Evolutionary conservation across 2,797 vertebrate species (phyloP), one percentile per base, ranked within the genome.

Genomic region (Novumbra hubbsi): DNA sequence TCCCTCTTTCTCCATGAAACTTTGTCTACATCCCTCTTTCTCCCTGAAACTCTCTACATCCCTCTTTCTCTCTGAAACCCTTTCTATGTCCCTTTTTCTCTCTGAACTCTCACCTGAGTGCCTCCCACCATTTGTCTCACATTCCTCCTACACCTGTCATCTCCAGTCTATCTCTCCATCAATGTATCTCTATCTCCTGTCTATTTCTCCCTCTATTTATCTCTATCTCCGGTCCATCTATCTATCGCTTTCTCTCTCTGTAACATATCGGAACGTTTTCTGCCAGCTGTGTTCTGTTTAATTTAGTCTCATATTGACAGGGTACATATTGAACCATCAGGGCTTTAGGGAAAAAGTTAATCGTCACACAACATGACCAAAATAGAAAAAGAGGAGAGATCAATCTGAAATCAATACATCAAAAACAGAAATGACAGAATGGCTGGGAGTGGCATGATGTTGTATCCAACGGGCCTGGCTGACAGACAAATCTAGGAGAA

Each of bases 1-100:
- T 38, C 34, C 64, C 77, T 81, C 80, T 83, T 76, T 82, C 45
- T 32, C 65, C 21, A 68, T 34, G 69, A 30, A n/a, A n/a, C 60
- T 70, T 75, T 75, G 71, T 60, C 32, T 63, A 28, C 76, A 45
- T 41, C 6, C 45, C 60, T 74, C 27, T 64, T 15, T 32, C 62
- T 64, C 62, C 32, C 62, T 64, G 11, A 2, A 3, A 4, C 41
- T 45, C 41, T 64, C 50, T 24, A 45, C 9, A 7, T 45, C 41
- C 9, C 2, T 45, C 41, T 45, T 8, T 45, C 41, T 45, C 7
- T 45, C 2, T 45, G 3, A 8, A 38, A 3, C 8, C 11, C 41
- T 2, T 41, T 63, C 30, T 74, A 32, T 76, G 48, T 50, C 66
- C 41, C 38, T 32, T 17, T 50, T 48, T 76, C 63, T 69, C 14